Percentiles rank a stretch among this genome's conserved stretches.
phyloP scores from a whole-genome alignment of 92 coral and sea anemone genomes.

The Siderastrea radians region DNA sequence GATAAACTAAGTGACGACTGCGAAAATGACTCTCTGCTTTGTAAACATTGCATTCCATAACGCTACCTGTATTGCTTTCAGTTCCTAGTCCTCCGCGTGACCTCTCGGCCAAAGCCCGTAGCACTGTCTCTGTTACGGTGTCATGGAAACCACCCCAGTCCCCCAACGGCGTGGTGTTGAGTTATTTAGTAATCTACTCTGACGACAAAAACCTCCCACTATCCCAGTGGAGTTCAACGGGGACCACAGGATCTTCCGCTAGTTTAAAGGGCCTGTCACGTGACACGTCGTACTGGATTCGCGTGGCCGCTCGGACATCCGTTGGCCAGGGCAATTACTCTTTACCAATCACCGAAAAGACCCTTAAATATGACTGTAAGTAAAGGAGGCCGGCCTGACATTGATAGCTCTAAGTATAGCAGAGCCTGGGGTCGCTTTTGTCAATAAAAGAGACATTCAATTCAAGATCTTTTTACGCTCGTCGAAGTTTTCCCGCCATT shows the following conservation, averaged over 20 bases:
- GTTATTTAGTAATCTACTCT: constrained; percentile 79
- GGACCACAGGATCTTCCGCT: constrained; percentile 53
- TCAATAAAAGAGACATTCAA: background rate
- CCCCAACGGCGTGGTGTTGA: constrained; percentile 85
- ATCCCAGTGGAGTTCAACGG: constrained; percentile 73
- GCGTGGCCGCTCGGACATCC: constrained; percentile 89
- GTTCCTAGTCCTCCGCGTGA: constrained; percentile 85
- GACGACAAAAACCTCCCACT: constrained; percentile 56
- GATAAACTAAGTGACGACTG: background rate
- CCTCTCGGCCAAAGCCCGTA: constrained; percentile 68
- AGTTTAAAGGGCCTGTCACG: constrained; percentile 74
- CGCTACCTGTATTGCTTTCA: constrained; percentile 61
- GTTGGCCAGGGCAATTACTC: constrained; percentile 87
- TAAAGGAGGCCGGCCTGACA: constrained; percentile 12
- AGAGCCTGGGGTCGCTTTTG: background rate
- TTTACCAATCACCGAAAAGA: constrained; percentile 55
- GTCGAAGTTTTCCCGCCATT: background rate
- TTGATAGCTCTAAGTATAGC: background rate
- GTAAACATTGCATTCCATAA: constrained; percentile 51
- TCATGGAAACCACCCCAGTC: constrained; percentile 80
- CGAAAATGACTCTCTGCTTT: constrained; percentile 1
- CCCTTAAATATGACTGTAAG: constrained; percentile 93
- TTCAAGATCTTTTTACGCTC: background rate
- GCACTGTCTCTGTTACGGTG: constrained; percentile 74
- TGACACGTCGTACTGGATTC: constrained; percentile 82